Evolutionary conservation across 2,888 invertebrate species (phyloP), one percentile per base, ranked within the genome.

Genomic region (Conchocele bisecta): DNA sequence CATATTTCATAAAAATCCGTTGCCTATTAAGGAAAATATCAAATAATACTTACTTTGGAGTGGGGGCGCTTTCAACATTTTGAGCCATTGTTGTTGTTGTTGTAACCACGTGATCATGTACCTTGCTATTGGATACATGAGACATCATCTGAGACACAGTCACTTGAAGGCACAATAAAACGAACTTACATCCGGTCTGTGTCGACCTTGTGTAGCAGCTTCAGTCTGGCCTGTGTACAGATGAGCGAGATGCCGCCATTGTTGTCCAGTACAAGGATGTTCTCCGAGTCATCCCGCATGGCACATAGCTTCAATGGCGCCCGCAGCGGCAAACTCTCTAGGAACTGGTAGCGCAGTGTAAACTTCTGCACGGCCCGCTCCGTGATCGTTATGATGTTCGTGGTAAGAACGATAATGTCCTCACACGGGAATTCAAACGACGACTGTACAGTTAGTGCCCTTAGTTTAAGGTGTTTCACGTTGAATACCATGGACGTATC

Each of bases 331-430:
- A 77, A 67, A 26, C 77, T 74, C 37, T 77, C 67, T 13, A 77
- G 42, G 37, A 77, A 77, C 44, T 77, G 74, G 41, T 77, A 74
- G 0, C 74, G 59, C 5, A 77, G 35, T 5, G 77, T 68, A 57
- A 77, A 77, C 42, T 77, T 77, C 58, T 77, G 77, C 1, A 77
- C 68, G 3, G 77, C 71, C n/a, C 77, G 31, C 31, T 77, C 77
- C 9, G 73, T 74, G 9, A 77, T 60, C 9, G 74, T 77, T 15
- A 77, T 65, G 11, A 77, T 77, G 41, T 70, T 67, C 39, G 53
- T 74, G 17, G 67, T 65, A 9, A 74, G 39, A 3, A 74, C 46
- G 7, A 77, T 35, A 24, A 77, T 68, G 26, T 77, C 77, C 29
- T 71, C 74, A 29, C 77, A 77, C 3, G 74, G 74, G 35, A 77